Evolutionary conservation across 1,140 invertebrate species (phyloP).

Genomic region (Drosophila sulfurigaster): DNA sequence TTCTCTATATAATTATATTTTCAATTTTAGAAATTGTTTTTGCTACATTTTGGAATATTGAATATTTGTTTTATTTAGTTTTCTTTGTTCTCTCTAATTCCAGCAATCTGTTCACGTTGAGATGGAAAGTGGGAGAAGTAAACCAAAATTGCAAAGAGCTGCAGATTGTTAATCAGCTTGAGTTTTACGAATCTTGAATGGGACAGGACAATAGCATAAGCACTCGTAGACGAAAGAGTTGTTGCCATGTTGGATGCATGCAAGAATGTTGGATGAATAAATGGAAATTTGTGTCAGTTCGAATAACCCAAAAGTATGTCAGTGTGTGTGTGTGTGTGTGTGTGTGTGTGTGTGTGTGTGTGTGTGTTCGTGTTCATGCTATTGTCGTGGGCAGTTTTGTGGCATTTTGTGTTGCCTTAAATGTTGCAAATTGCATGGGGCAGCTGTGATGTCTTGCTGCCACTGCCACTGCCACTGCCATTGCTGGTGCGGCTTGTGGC

Average conservation of each 20-base stretch:
- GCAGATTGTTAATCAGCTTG: background rate
- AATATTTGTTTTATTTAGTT: too few species aligned
- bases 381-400: constrained; percentile 22
- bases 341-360: background rate
- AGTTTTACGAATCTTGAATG: background rate
- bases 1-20: too few species aligned
- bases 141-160: background rate
- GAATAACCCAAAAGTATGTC: background rate
- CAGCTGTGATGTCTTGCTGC: background rate
- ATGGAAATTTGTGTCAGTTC: constrained; percentile 19
- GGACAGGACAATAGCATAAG: background rate
- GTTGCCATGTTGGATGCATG: background rate
- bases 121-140: too few species aligned
- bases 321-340: background rate
- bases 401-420: constrained; percentile 33
- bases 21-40: too few species aligned
- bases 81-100: too few species aligned
- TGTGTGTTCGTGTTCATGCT: background rate
- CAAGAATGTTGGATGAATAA: constrained; percentile 9
- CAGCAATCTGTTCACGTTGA: too few species aligned
- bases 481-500: background rate
- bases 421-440: constrained; percentile 36
- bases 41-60: too few species aligned
- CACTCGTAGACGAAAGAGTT: background rate
- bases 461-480: too few species aligned